A percentile compares a stretch with the other conserved stretches of the same genome.
phyloP scores from a whole-genome alignment of 2,797 vertebrate species.

The Paratrypauchen microcephalus region DNA sequence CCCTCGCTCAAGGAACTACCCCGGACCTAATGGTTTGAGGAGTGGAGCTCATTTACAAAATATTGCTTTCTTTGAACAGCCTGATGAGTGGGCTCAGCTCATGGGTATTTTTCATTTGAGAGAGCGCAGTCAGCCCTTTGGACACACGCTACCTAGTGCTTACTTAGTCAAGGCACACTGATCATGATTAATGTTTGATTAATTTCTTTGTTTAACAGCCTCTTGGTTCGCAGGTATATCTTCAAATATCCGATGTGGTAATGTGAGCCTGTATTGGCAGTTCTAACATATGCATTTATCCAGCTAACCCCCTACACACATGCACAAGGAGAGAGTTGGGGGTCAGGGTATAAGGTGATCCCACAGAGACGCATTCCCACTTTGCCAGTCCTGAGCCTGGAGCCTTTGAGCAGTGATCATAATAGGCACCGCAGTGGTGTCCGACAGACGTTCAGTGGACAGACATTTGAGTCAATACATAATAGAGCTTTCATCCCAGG shows the following conservation, averaged over 20 bases:
- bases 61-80: conserved; percentile 45
- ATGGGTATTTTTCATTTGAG: conserved; percentile 24
- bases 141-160: conserved; percentile 22
- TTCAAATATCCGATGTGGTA: conserved; percentile 14
- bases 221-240: background rate
- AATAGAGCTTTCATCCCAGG: conserved; percentile 24
- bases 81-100: conserved; percentile 25
- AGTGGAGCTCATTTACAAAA: conserved; percentile 58
- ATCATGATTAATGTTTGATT: conserved; percentile 49
- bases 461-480: conserved; percentile 32
- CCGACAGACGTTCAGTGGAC: conserved; percentile 20
- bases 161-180: conserved; percentile 32
- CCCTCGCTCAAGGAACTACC: conserved; percentile 38
- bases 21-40: conserved; percentile 51
- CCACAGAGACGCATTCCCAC: conserved; percentile 9
- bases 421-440: conserved; percentile 15
- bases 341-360: conserved; percentile 9
- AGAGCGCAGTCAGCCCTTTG: conserved; percentile 14
- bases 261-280: conserved; percentile 1
- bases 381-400: conserved; percentile 19
- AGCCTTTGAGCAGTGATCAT: conserved; percentile 31
- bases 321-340: conserved; percentile 20
- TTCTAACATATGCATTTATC: conserved; percentile 14
- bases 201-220: conserved; percentile 3
- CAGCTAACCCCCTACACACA: conserved; percentile 1